Base-by-base conservation (phyloP, 2,888 invertebrate genomes). In the Nezara viridula region DNA sequence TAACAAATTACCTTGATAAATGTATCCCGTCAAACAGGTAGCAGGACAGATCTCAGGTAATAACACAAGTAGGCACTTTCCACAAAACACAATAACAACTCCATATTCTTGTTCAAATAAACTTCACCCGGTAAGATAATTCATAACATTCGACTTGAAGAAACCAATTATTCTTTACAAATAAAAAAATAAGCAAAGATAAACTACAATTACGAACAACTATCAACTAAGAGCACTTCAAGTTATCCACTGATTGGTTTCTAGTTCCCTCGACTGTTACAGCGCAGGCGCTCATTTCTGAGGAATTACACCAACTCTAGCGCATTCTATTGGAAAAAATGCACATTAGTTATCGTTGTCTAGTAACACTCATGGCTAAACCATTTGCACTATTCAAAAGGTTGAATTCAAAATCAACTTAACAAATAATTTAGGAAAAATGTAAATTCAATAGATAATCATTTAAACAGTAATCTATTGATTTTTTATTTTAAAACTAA, bases 11-110 rank as follows among this genome's bases (percentile, higher is more conserved):
- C 89, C 89, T 89, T 86, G 60, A 32, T 89, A 88, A 66, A 89
- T 86, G 88, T 90, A 90, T 91, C 90, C 91, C 90, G 88, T 91
- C 91, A 90, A 90, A 90, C 91, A 91, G 91, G 91, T 91, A 91
- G 91, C 90, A 89, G 90, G 86, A 91, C 89, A 89, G 87, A 90
- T 88, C 86, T 88, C 77, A 89, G 90, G 86, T 90, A 90, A 91
- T 90, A 91, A 91, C 91, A 91, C 91, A 90, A 91, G 89, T 90
- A 90, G 90, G 90, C 91, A 91, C 91, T 89, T 32, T 90, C 90
- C 91, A 90, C 91, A 90, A 73, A 86, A 90, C 90, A 90, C 90
- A 89, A 89, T 86, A 85, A 86, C 88, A 91, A 90, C 91, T 90
- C 90, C 91, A 91, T 91, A 88, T 90, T 90, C 86, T 50, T 66